Conservation (phyloP, 2,113 vertebrate genomes). For the Ptychochromis oligacanthus region DNA sequence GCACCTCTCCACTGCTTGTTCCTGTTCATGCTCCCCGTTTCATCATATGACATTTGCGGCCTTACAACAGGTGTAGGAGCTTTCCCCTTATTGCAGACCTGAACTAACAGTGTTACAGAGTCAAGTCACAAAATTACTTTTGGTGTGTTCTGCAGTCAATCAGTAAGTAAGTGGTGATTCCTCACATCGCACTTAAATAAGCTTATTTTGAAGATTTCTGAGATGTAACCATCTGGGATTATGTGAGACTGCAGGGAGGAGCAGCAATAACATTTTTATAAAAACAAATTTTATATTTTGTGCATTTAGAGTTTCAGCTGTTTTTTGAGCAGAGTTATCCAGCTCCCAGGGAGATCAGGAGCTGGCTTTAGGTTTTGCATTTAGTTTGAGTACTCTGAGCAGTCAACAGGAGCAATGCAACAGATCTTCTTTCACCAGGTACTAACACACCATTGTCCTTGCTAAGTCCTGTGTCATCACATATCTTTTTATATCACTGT, state of each 20-base stretch:
- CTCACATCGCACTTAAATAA: not conserved
- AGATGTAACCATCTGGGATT: not conserved
- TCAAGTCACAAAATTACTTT: not conserved
- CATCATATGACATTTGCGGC: not conserved
- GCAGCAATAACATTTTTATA: not conserved
- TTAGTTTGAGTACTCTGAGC: not conserved
- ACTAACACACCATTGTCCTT: constrained; percentile 2
- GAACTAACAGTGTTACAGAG: not conserved
- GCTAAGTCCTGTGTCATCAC: not conserved
- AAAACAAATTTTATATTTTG: not conserved
- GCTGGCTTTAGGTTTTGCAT: not conserved
- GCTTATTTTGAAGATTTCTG: not conserved
- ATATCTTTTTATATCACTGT: constrained; percentile 11
- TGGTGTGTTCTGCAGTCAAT: not conserved
- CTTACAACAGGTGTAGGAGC: not conserved
- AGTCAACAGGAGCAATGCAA: constrained; percentile 2
- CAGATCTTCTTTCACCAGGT: constrained; percentile 16
- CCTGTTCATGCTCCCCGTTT: not conserved
- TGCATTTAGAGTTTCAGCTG: not conserved
- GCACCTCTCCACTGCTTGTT: not conserved
- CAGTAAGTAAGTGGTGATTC: not conserved
- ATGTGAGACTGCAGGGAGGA: not conserved
- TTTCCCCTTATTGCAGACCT: not conserved
- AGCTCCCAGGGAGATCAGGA: constrained; percentile 10
- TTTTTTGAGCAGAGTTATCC: constrained; percentile 12